Percentiles rank a stretch among this genome's conserved stretches.
phyloP scores from a whole-genome alignment of 2,797 vertebrate species.

The Furcifer pardalis region DNA sequence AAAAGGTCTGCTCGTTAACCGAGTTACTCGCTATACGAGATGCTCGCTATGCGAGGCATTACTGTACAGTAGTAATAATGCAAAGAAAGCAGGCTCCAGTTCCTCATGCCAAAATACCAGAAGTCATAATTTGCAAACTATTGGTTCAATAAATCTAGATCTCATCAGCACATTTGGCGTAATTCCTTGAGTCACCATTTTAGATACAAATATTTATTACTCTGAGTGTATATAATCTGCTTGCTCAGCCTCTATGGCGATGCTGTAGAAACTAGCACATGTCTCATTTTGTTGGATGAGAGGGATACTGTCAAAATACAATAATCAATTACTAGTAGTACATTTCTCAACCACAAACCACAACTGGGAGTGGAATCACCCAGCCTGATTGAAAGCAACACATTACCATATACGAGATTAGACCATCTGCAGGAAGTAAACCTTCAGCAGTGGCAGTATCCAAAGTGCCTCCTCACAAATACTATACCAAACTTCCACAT shows the following conservation, averaged over 20 bases:
- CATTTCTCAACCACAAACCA: conserved; percentile 17
- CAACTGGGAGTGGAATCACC: conserved; percentile 26
- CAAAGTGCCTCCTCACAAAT: conserved; percentile 35
- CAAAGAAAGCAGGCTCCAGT: neutral
- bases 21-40: too few relatives aligned
- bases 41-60: too few relatives aligned
- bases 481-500: conserved; percentile 36
- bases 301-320: neutral
- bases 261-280: neutral
- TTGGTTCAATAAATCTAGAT: conserved; percentile 5
- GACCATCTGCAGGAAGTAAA: conserved; percentile 33
- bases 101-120: conserved; percentile 21
- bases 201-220: conserved; percentile 29
- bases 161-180: conserved; percentile 22
- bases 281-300: conserved; percentile 20
- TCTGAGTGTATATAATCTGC: neutral
- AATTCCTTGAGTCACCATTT: conserved; percentile 1
- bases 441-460: neutral
- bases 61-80: too few relatives aligned
- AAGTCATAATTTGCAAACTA: neutral
- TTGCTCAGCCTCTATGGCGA: conserved; percentile 13
- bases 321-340: conserved; percentile 36
- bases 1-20: too few relatives aligned
- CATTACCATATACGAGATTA: conserved; percentile 6
- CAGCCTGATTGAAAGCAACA: conserved; percentile 13